These are phyloP conservation scores for Peromyscus melanophrys DNA, from an alignment of 2,797 vertebrate genomes.

Conservation along the genomic window DNA sequence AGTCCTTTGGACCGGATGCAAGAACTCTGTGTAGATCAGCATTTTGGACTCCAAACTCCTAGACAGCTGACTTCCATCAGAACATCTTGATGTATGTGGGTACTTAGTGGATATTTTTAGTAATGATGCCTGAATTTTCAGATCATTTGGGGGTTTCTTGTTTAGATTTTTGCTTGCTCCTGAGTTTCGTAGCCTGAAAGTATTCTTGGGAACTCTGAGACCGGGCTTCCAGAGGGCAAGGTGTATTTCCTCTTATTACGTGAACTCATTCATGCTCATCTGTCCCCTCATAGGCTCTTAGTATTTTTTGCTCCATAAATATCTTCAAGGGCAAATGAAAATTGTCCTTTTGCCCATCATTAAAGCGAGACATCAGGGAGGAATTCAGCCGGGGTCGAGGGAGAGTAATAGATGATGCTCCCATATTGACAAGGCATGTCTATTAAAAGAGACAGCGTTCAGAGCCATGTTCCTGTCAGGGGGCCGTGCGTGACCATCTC, in stretches of 20 bases:
- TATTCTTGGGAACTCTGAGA: constrained; percentile 19
- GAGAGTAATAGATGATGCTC: neutral
- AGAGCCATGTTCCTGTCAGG: neutral
- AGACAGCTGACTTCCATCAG: neutral
- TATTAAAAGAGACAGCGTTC: constrained; percentile 54
- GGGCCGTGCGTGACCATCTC: neutral
- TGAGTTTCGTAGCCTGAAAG: neutral
- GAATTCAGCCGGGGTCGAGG: constrained; percentile 50
- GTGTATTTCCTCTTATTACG: neutral
- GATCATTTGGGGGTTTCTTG: constrained; percentile 35
- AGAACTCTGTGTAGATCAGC: neutral
- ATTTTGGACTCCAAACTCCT: constrained; percentile 32
- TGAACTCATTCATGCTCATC: constrained; percentile 10
- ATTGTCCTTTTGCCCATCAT: constrained; percentile 31
- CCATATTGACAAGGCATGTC: neutral
- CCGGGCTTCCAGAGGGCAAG: neutral
- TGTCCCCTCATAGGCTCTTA: neutral
- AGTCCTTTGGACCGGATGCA: neutral
- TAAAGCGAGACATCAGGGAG: neutral
- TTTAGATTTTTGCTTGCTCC: constrained; percentile 65
- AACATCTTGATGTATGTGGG: neutral
- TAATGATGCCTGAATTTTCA: constrained; percentile 18
- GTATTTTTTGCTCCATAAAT: constrained; percentile 33
- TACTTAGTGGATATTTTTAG: constrained; percentile 57
- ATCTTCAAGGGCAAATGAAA: constrained; percentile 63